Percentiles rank a stretch among this genome's conserved stretches.
Conservation (phyloP, 2,888 invertebrate genomes). For the Chymomyza amoena region DNA sequence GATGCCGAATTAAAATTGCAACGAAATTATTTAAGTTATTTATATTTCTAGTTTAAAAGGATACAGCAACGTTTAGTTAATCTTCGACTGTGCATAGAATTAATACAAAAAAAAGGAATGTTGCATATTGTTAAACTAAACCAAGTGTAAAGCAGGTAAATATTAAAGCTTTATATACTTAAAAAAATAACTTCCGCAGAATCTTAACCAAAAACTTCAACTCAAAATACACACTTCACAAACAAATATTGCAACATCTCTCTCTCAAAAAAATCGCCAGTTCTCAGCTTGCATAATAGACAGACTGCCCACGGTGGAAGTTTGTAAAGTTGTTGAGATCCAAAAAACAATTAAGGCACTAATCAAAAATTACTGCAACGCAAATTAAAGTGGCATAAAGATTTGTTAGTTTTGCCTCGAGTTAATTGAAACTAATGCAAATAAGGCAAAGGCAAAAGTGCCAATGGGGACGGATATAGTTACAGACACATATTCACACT, state of each 20-base stretch:
- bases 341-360: constrained; percentile 33
- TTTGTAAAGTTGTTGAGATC: not conserved
- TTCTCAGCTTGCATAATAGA: not conserved
- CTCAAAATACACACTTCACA: not conserved
- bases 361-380: constrained; percentile 26
- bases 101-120: no score
- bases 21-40: no score
- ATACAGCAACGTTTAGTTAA: no score
- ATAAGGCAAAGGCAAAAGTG: constrained; percentile 33
- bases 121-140: no score
- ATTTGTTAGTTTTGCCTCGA: constrained; percentile 23
- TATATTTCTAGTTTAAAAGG: no score
- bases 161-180: no score
- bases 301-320: not conserved
- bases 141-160: no score
- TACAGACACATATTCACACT: not conserved
- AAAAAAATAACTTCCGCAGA: no score
- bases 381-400: constrained; percentile 34
- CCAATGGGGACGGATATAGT: constrained; percentile 29
- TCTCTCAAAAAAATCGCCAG: not conserved
- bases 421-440: constrained; percentile 48
- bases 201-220: no score
- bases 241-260: not conserved
- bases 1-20: no score
- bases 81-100: no score